A percentile compares a stretch with the other conserved stretches of the same genome.
phyloP scores from a whole-genome alignment of 2,797 vertebrate species.

The Erethizon dorsatum region DNA sequence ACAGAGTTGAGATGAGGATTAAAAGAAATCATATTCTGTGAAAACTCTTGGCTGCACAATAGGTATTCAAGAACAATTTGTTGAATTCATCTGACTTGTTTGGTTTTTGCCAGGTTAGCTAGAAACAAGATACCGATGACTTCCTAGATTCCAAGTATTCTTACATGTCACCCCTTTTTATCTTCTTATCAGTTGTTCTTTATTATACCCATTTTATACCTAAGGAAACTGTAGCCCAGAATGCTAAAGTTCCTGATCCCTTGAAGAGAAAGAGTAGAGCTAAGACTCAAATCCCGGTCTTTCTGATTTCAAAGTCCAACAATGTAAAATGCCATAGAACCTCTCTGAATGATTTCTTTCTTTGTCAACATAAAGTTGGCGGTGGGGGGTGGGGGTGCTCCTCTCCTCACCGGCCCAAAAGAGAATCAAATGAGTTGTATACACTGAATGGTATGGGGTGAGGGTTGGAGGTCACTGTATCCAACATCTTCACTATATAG shows the following conservation, averaged over 20 bases:
- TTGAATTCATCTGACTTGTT: neutral
- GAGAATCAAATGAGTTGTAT: neutral
- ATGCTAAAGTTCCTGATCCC: neutral
- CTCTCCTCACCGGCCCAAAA: neutral
- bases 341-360: neutral
- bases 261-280: neutral
- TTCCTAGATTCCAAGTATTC: neutral
- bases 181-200: neutral
- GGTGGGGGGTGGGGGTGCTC: too few relatives aligned
- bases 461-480: neutral
- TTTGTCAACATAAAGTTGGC: neutral
- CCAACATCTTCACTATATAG: neutral
- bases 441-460: neutral
- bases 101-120: neutral
- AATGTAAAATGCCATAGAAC: rapidly evolving
- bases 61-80: neutral
- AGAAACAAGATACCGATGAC: neutral
- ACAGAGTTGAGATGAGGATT: neutral
- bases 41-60: neutral
- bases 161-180: neutral
- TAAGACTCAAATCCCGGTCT: neutral
- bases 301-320: neutral
- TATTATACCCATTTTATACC: neutral
- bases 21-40: neutral
- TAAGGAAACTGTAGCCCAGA: neutral